A percentile compares a stretch with the other conserved stretches of the same genome.
Conservation (phyloP, 2,888 invertebrate species). For the Pasiphila rectangulata region DNA sequence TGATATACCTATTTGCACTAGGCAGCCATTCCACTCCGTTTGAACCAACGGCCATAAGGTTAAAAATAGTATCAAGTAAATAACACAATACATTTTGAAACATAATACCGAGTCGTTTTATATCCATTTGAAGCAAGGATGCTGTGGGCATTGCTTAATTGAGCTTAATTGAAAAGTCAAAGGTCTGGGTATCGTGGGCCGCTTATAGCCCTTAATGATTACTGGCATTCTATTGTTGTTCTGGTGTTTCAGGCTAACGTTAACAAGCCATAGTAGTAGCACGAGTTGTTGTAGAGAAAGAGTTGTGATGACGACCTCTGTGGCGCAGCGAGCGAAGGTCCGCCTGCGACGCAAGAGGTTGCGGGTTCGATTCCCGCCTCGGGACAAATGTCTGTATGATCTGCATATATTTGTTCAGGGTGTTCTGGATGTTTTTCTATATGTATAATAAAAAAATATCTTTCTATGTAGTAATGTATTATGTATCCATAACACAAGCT, state of each 20-base stretch:
- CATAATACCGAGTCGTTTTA: conserved; percentile 34
- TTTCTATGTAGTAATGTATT: no score
- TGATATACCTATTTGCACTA: conserved; percentile 58
- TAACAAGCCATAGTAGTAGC: conserved; percentile 25
- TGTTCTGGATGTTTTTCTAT: no score
- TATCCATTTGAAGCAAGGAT: conserved; percentile 33
- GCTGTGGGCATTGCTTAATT: conserved; percentile 46
- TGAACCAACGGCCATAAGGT: conserved; percentile 40
- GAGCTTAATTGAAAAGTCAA: conserved; percentile 57
- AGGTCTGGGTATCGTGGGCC: conserved; percentile 44
- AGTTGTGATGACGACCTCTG: no score
- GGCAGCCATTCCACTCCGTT: conserved; percentile 40
- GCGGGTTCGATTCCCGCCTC: no score
- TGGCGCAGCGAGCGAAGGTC: no score
- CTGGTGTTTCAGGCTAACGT: conserved; percentile 26
- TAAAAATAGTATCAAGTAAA: conserved; percentile 45
- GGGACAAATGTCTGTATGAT: no score
- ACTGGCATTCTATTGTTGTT: conserved; percentile 42
- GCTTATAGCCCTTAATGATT: conserved; percentile 37
- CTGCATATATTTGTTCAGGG: no score
- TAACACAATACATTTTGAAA: conserved; percentile 28
- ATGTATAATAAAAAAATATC: no score
- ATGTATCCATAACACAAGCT: no score
- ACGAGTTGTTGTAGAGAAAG: no score
- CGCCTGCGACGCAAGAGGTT: no score